These are phyloP conservation scores for Calosoma granatense DNA, from an alignment of 1,140 invertebrate genomes.

Conservation along the genomic window DNA sequence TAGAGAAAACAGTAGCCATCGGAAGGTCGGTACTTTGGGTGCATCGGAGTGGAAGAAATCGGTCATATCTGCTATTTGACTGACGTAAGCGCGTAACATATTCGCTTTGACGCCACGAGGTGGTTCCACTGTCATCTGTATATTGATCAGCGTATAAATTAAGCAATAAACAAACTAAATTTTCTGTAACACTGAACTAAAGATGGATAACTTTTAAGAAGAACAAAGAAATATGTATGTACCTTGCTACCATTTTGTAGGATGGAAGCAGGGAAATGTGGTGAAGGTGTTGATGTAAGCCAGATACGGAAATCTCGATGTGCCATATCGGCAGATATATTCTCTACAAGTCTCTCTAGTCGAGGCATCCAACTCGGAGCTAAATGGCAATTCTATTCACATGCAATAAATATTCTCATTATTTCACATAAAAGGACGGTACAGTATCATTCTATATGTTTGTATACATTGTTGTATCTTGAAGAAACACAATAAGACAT, in stretches of 20 bases:
- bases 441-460: no score
- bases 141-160: no score
- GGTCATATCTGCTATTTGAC: conserved; percentile 39
- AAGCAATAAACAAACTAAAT: no score
- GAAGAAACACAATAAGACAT: no score
- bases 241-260: conserved; percentile 57
- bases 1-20: conserved; percentile 54
- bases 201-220: no score
- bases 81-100: conserved; percentile 48
- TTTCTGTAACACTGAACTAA: not conserved
- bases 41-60: conserved; percentile 42
- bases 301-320: conserved; percentile 58
- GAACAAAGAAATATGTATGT: not conserved
- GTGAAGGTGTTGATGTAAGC: conserved; percentile 59
- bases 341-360: conserved; percentile 45
- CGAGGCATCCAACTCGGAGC: conserved; percentile 62
- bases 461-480: no score
- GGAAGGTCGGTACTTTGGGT: conserved; percentile 47
- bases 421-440: no score
- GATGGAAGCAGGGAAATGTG: conserved; percentile 54
- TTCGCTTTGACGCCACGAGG: conserved; percentile 58
- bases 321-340: conserved; percentile 38
- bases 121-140: conserved; percentile 56
- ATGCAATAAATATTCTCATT: no score
- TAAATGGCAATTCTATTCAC: conserved; percentile 64